Percentiles rank a stretch among this genome's conserved stretches.
These are phyloP conservation scores for Vesta saturnalis DNA, from an alignment of 2,888 invertebrate genomes.

Conservation along the genomic window DNA sequence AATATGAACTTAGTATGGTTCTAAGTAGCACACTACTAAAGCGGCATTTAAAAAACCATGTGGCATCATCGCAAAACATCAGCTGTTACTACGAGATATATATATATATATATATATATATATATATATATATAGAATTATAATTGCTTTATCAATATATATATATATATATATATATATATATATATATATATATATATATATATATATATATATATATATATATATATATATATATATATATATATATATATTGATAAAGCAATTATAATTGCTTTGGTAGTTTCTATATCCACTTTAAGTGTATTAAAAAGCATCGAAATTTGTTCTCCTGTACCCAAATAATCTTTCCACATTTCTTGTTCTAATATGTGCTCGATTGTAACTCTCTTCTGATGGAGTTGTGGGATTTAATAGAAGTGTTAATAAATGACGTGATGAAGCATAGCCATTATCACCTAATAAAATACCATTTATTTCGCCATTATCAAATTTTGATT, in stretches of 20 bases:
- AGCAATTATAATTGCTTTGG: background rate
- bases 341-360: constrained; percentile 9
- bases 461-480: constrained; percentile 9
- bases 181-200: too few relatives aligned
- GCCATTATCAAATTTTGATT: constrained; percentile 1
- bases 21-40: too few relatives aligned
- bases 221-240: too few relatives aligned
- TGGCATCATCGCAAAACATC: too few relatives aligned
- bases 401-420: constrained; percentile 1
- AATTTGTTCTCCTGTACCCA: background rate
- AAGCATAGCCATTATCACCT: background rate
- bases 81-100: background rate
- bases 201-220: too few relatives aligned
- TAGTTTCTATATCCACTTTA: background rate
- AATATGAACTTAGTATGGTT: background rate
- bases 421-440: background rate
- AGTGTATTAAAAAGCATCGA: constrained; percentile 7
- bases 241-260: too few relatives aligned
- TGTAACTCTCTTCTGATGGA: background rate
- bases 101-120: background rate
- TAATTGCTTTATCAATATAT: too few relatives aligned
- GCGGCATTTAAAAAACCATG: too few relatives aligned
- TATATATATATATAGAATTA: too few relatives aligned
- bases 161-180: too few relatives aligned
- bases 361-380: background rate